These are phyloP conservation scores for Ophion slaviceki DNA, from an alignment of 2,888 invertebrate genomes.

Conservation along the genomic window DNA sequence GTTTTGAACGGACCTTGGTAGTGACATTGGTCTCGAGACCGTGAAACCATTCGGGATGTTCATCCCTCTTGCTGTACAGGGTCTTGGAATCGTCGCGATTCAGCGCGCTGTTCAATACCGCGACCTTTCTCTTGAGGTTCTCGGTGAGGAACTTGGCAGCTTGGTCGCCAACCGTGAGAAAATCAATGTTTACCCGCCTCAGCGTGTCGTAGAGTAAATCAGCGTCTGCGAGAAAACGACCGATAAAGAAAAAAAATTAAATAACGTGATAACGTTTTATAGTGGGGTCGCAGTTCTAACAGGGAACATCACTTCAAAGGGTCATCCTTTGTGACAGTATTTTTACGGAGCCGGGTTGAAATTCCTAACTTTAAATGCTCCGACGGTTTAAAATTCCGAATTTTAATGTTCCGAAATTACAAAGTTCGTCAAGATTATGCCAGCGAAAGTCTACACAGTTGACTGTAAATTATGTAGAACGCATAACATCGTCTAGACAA, in stretches of 20 bases:
- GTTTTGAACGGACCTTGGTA: constrained; percentile 75
- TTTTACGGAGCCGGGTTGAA: too few species aligned
- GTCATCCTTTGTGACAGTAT: too few species aligned
- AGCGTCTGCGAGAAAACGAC: constrained; percentile 85
- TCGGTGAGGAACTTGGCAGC: constrained; percentile 90
- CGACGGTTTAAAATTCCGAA: too few species aligned
- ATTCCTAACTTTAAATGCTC: too few species aligned
- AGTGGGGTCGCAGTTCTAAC: too few species aligned
- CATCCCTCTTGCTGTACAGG: constrained; percentile 86
- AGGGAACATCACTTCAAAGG: too few species aligned
- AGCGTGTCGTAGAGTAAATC: constrained; percentile 90
- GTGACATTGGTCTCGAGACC: constrained; percentile 84
- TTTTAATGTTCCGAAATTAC: too few species aligned
- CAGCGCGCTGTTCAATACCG: constrained; percentile 76
- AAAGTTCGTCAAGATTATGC: too few species aligned
- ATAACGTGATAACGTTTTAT: background rate
- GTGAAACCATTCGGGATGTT: constrained; percentile 93
- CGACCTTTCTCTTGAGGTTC: constrained; percentile 86
- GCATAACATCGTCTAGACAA: too few species aligned
- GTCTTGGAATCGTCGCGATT: constrained; percentile 86
- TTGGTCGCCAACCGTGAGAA: constrained; percentile 88
- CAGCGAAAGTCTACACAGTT: too few species aligned
- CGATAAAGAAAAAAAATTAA: background rate
- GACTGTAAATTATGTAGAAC: too few species aligned
- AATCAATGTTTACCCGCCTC: constrained; percentile 88